Evolutionary conservation across 2,113 vertebrate species (phyloP).

Genomic region (Nerophis lumbriciformis): DNA sequence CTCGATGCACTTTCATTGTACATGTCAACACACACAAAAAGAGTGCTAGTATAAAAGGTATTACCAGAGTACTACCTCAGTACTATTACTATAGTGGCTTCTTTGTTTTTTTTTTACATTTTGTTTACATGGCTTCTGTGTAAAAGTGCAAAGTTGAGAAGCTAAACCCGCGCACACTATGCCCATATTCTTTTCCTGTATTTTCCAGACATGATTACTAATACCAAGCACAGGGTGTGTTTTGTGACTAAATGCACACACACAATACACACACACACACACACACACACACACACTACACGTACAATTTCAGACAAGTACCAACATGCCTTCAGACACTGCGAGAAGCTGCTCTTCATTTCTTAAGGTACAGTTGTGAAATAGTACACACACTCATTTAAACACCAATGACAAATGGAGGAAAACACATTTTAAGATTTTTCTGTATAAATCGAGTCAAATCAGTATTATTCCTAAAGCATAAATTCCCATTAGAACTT

Average conservation of each 20-base stretch:
- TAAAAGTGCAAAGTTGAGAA: neutral
- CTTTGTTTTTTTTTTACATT: no score
- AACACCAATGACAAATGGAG: no score
- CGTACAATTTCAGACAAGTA: constrained; percentile 21
- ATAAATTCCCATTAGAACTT: no score
- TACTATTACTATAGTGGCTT: no score
- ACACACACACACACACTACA: constrained; percentile 5
- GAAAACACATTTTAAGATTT: no score
- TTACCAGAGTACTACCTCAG: no score
- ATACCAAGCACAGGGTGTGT: constrained; percentile 59
- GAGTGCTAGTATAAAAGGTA: no score
- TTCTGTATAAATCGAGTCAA: no score
- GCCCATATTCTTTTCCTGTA: constrained; percentile 24
- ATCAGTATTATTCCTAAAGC: no score
- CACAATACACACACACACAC: neutral
- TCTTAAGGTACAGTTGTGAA: constrained; percentile 4
- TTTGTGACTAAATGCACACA: constrained; percentile 41
- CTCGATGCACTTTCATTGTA: no score
- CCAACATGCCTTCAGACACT: constrained; percentile 14
- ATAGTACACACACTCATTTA: no score
- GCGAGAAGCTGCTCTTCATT: neutral
- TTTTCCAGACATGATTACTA: constrained; percentile 47
- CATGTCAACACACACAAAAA: no score
- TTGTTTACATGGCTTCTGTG: neutral
- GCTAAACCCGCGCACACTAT: constrained; percentile 10